Conservation (phyloP, 2,113 vertebrate genomes). For the Oreochromis tanganicae region DNA sequence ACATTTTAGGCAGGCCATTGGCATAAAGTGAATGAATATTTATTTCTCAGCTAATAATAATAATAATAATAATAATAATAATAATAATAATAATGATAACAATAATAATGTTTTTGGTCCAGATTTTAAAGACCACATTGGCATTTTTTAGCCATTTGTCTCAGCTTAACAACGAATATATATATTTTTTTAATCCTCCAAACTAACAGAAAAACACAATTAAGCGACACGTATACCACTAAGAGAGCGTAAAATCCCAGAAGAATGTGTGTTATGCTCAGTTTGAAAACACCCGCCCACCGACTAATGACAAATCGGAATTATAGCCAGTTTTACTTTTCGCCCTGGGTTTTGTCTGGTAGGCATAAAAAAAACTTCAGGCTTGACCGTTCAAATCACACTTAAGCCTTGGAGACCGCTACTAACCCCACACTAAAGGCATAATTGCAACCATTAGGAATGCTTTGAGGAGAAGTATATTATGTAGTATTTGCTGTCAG, state of each 20-base stretch:
- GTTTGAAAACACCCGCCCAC: not conserved
- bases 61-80: too few relatives aligned
- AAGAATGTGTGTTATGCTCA: not conserved
- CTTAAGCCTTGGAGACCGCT: not conserved
- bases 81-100: not conserved
- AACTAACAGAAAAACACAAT: not conserved
- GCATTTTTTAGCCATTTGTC: not conserved
- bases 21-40: not conserved
- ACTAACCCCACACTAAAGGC: not conserved
- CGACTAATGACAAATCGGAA: not conserved
- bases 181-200: not conserved
- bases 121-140: not conserved
- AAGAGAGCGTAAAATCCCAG: not conserved
- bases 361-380: not conserved
- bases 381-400: not conserved
- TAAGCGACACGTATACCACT: not conserved
- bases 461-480: not conserved
- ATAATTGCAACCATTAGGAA: not conserved
- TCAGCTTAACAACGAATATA: not conserved
- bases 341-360: not conserved
- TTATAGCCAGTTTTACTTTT: accelerated
- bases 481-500: not conserved
- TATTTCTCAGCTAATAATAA: not conserved
- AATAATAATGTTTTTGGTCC: not conserved
- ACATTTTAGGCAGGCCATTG: not conserved